phyloP scores from a whole-genome alignment of 2,113 vertebrate species.

The Elaphurus davidianus region DNA sequence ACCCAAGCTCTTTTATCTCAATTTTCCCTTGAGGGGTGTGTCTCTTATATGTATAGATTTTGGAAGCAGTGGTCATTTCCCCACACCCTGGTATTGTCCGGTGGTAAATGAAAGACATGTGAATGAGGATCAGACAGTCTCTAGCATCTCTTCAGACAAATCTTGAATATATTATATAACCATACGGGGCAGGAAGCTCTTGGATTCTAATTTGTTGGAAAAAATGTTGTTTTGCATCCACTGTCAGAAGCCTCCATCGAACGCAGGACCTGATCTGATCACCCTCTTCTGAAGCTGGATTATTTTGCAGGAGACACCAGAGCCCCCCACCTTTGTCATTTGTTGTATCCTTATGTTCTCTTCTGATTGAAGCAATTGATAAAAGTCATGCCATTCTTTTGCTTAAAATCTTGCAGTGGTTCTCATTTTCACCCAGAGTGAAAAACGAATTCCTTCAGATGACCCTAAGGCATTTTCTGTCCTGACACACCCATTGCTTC shows the following conservation, averaged over 20 bases:
- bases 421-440: neutral
- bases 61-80: neutral
- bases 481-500: neutral
- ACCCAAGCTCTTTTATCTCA: neutral
- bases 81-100: neutral
- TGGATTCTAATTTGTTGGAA: neutral
- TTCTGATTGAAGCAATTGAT: neutral
- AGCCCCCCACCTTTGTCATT: neutral
- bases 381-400: neutral
- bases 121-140: neutral
- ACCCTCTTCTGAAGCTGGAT: accelerated
- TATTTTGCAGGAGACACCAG: too few species aligned
- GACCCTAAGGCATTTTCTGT: neutral
- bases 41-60: neutral
- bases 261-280: neutral
- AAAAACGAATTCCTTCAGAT: neutral
- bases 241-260: neutral
- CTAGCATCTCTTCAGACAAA: neutral
- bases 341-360: too few species aligned
- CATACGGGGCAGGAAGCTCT: neutral
- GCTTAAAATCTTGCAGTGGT: neutral
- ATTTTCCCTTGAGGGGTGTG: neutral
- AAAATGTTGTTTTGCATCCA: neutral
- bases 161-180: neutral
- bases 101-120: neutral